Evolutionary conservation across 2,113 vertebrate species (phyloP), one percentile per base, ranked within the genome.

Genomic region (Otolemur garnettii): DNA sequence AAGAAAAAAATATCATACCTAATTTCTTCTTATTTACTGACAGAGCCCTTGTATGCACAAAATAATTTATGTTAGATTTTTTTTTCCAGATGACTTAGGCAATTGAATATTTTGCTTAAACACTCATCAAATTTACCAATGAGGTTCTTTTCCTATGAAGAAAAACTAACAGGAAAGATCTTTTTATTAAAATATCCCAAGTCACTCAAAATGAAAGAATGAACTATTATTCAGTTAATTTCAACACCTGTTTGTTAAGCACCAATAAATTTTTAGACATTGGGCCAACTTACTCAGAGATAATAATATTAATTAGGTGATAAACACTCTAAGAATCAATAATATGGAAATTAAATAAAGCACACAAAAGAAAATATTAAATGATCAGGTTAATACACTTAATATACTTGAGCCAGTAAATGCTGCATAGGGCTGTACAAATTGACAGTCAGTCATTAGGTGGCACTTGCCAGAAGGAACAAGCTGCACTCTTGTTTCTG

Each of bases 51-150:
- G n/a, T 6, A 72, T 57, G 50, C 2, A 69, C 22, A 50, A 77
- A 91, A 72, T 72, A 69, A 80, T 91, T 26, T 55, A 88, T 55
- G 81, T 78, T 59, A 94, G n/a, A 33, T 81, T 50, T 77, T 84
- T 93, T 93, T 15, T 85, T 38, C 4, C 35, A 66, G 53, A 53
- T 68, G 4, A 77, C 55, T 77, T 91, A 59, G 42, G 33, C 21
- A 91, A 82, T 14, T 85, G 3, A 84, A 5, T 57, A 91, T 55
- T 9, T 62, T 13, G 42, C 59, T 68, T 79, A 75, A 96, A 87
- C 19, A 33, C 4, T 62, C 59, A 60, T 17, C 26, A 68, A 50
- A 33, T 82, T 81, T 90, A 90, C 35, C 84, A 71, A 24, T 55
- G 26, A 13, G 59, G 11, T 33, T 14, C 1, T 13, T 84, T 53